Evolutionary conservation across 1,140 invertebrate genomes (phyloP).

Genomic region (Scaptodrosophila lebanonensis): DNA sequence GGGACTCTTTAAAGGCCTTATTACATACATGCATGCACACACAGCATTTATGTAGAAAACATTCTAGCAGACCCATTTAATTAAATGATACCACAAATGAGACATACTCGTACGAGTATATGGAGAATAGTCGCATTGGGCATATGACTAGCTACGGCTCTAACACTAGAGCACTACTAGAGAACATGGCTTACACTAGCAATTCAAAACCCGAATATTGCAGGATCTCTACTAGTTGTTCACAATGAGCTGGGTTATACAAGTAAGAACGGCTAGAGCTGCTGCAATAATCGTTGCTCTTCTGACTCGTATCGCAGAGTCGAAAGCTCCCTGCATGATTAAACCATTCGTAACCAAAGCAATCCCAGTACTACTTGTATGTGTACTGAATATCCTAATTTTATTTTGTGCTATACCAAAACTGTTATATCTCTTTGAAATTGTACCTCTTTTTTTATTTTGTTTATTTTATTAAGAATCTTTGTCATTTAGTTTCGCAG

Average conservation of each 20-base stretch:
- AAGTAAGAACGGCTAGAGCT: too few species aligned
- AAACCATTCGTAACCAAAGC: constrained; percentile 6
- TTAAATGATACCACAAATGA: too few species aligned
- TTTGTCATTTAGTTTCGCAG: constrained; percentile 41
- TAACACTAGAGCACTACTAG: too few species aligned
- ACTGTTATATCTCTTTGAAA: constrained; percentile 27
- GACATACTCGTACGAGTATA: too few species aligned
- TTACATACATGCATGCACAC: neutral
- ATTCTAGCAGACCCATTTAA: constrained; percentile 18
- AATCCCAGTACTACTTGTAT: constrained; percentile 9
- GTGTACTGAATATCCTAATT: constrained; percentile 20
- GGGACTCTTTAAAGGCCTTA: constrained; percentile 25
- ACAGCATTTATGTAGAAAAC: constrained; percentile 7
- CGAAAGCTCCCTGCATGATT: neutral
- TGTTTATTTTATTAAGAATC: constrained; percentile 33
- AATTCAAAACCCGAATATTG: too few species aligned
- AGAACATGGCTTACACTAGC: too few species aligned
- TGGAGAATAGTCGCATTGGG: too few species aligned
- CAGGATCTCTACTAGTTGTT: too few species aligned
- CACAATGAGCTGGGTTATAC: too few species aligned
- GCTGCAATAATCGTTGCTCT: too few species aligned
- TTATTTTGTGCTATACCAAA: constrained; percentile 20
- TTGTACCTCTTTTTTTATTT: constrained; percentile 22
- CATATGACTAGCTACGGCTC: too few species aligned
- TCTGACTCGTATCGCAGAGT: too few species aligned